phyloP scores from a whole-genome alignment of 2,888 invertebrate genomes.

The Sthenelais limicola region DNA sequence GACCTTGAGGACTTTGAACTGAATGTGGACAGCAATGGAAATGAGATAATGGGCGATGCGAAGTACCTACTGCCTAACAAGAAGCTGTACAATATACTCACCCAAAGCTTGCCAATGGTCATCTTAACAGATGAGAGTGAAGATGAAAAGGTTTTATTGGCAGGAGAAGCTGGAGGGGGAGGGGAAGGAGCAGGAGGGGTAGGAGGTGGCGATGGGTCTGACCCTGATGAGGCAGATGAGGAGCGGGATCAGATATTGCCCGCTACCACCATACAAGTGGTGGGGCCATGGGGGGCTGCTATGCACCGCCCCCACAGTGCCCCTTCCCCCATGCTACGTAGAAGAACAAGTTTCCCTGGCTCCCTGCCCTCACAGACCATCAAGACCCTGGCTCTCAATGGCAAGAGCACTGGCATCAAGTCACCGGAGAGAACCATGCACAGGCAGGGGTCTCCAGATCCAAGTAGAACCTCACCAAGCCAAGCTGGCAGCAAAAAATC shows the following conservation, averaged over 20 bases:
- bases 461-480: not conserved
- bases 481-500: not conserved
- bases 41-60: no score
- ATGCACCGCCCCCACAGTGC: slow-evolving; percentile 12
- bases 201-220: not conserved
- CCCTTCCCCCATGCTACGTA: not conserved
- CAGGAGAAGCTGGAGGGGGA: slow-evolving; percentile 13
- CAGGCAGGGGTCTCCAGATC: no score
- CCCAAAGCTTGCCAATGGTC: slow-evolving; percentile 29
- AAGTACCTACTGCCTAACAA: slow-evolving; percentile 23
- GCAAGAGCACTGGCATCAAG: not conserved
- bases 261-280: no score
- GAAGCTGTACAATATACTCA: slow-evolving; percentile 10
- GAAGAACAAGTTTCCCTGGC: slow-evolving; percentile 24
- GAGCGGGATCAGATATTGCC: no score
- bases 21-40: not conserved
- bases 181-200: not conserved
- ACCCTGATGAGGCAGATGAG: not conserved
- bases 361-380: not conserved
- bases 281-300: no score
- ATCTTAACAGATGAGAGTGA: slow-evolving; percentile 32
- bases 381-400: slow-evolving; percentile 7
- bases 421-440: no score
- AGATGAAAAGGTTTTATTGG: slow-evolving; percentile 15
- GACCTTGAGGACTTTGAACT: not conserved